These are phyloP conservation scores for Calameuta filiformis DNA, from an alignment of 2,888 invertebrate species.

Conservation along the genomic window DNA sequence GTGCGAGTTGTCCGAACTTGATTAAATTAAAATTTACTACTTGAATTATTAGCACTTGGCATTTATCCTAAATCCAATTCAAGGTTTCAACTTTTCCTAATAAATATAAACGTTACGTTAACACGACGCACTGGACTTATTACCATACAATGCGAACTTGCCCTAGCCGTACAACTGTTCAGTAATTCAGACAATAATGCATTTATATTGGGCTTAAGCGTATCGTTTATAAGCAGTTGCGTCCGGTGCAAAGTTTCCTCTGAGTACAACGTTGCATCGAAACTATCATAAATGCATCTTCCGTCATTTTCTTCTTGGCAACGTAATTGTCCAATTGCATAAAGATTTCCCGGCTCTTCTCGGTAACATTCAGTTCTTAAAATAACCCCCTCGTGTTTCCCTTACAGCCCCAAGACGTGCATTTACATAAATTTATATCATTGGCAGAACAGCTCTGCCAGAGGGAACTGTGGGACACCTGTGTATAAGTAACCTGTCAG, in stretches of 20 bases:
- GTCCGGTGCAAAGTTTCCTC: conserved; percentile 28
- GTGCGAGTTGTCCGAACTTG: neutral
- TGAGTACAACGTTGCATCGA: neutral
- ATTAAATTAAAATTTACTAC: neutral
- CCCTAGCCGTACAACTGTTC: conserved; percentile 18
- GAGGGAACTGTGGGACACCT: conserved; percentile 33
- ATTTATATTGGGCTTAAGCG: conserved; percentile 39
- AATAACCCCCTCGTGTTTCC: neutral
- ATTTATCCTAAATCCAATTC: neutral
- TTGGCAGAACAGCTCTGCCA: conserved; percentile 11
- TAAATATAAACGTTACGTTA: neutral
- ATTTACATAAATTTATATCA: conserved; percentile 32
- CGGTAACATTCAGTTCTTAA: neutral
- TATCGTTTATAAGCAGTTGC: conserved; percentile 35
- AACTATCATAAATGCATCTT: neutral
- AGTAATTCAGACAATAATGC: conserved; percentile 34
- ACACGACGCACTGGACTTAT: conserved; percentile 18
- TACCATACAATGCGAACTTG: conserved; percentile 30
- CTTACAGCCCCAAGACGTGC: conserved; percentile 20
- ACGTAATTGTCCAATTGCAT: neutral
- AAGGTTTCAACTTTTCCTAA: neutral
- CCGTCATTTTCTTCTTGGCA: neutral
- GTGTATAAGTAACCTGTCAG: conserved; percentile 11
- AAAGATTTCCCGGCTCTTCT: neutral
- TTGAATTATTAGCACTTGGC: neutral